These are phyloP conservation scores for Sciurus vulgaris DNA, from an alignment of 2,797 vertebrate genomes.

Conservation along the genomic window DNA sequence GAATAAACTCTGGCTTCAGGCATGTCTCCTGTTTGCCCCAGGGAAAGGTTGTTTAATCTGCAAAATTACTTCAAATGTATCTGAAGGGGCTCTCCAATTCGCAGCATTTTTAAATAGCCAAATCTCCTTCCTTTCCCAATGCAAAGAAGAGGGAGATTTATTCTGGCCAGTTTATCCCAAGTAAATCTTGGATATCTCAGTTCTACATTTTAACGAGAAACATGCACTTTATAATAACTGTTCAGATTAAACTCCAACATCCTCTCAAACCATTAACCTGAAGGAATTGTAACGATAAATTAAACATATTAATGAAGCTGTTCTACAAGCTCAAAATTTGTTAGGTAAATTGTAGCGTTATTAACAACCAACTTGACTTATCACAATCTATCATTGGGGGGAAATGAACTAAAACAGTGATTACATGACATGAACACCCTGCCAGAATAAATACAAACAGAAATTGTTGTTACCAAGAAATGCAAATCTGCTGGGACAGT, in stretches of 20 bases:
- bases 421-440: constrained; percentile 16
- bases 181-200: constrained; percentile 78
- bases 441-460: constrained; percentile 69
- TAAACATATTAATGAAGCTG: constrained; percentile 86
- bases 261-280: constrained; percentile 86
- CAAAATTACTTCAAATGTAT: constrained; percentile 50
- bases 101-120: constrained; percentile 40
- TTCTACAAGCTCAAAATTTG: constrained; percentile 83
- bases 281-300: constrained; percentile 86
- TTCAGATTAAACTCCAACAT: constrained; percentile 82
- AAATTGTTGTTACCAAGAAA: constrained; percentile 30
- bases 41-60: constrained; percentile 57
- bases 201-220: constrained; percentile 85
- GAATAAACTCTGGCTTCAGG: neutral
- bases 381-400: constrained; percentile 49
- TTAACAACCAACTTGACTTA: constrained; percentile 81
- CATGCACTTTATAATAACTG: constrained; percentile 84
- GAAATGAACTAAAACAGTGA: constrained; percentile 65
- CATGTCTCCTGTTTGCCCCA: neutral
- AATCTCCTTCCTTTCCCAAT: neutral
- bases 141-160: constrained; percentile 66
- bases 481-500: neutral
- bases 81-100: constrained; percentile 29
- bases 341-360: constrained; percentile 86
- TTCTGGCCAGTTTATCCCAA: constrained; percentile 74